Evolutionary conservation across 2,888 invertebrate species (phyloP), one percentile per base, ranked within the genome.

Genomic region (Malachius bipustulatus): DNA sequence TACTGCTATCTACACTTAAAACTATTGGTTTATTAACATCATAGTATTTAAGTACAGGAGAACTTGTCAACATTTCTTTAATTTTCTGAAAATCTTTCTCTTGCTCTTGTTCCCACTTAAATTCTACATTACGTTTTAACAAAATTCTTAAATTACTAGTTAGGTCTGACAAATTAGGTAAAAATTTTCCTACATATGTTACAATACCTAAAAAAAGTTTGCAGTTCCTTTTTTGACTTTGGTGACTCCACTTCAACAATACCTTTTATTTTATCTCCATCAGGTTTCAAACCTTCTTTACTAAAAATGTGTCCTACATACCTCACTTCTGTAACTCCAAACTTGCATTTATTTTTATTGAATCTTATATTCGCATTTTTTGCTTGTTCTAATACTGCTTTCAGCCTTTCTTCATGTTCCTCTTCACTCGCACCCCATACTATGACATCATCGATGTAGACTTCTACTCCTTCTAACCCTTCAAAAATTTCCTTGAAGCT

Each of bases 41-140:
- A 41, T 48, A 60, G 24, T 44, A 38, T 3, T 52, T 47, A 12
- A 59, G 41, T 1, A 46, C 43, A 3, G 56, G 55, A 1, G 47
- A 37, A 28, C 39, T 33, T 4, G 46, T 39, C 3, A 59, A 30
- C 6, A 29, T 4, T 14, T 34, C 9, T 10, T 37, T 29, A 2
- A 56, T 26, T 30, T 44, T 12, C 8, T 45, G 11, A 15, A 55
- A 54, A 1, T 50, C 47, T 16, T 40, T 26, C 19, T 46, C 13
- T 28, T 51, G 48, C 4, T 12, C n/a, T 1, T 34, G 32, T 4
- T 33, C 34, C 51, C 52, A 52, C 4, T 41, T 14, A 24, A 38
- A 39, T 26, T 15, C 24, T 10, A 10, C 32, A 13, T 31, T 27
- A 19, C 37, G 39, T 29, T 40, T 43, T 15, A 47, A 32, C 6